Evolutionary conservation across 2,888 invertebrate genomes (phyloP).

Genomic region (Odontocerum albicorne): DNA sequence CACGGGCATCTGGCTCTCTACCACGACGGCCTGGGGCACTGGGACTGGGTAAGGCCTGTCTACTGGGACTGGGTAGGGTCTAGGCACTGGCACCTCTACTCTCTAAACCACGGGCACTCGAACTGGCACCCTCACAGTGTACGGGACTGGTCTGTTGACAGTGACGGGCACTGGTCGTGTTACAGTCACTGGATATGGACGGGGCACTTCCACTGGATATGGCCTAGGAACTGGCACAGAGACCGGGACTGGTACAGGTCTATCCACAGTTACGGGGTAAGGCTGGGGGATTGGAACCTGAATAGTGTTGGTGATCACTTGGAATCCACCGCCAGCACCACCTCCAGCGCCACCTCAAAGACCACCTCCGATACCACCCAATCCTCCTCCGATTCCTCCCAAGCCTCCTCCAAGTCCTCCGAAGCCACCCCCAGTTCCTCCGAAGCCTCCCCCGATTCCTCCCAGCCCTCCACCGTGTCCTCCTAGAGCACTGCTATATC

Average conservation of each 20-base stretch:
- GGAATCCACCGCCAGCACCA: conserved; percentile 7
- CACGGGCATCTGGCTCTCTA: no score
- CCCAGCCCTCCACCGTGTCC: conserved; percentile 8
- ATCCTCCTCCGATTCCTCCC: no score
- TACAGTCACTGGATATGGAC: conserved; percentile 30
- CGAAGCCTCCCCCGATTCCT: neutral
- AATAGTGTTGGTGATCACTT: no score
- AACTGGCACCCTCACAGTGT: conserved; percentile 31
- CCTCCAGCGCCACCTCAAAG: neutral
- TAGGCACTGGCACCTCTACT: conserved; percentile 34
- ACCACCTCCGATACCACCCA: neutral
- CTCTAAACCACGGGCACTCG: conserved; percentile 28
- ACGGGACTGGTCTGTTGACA: conserved; percentile 33
- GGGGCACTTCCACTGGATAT: no score
- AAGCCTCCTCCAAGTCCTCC: no score
- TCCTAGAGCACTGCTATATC: neutral
- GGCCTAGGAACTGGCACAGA: no score
- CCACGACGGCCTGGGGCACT: no score
- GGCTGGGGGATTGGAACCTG: no score
- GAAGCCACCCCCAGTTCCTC: neutral
- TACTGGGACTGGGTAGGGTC: no score
- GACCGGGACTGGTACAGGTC: no score
- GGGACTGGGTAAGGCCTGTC: no score
- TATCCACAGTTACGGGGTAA: conserved; percentile 50
- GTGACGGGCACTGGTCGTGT: conserved; percentile 27